phyloP scores from a whole-genome alignment of 2,888 invertebrate species.

The Thera obeliscata region DNA sequence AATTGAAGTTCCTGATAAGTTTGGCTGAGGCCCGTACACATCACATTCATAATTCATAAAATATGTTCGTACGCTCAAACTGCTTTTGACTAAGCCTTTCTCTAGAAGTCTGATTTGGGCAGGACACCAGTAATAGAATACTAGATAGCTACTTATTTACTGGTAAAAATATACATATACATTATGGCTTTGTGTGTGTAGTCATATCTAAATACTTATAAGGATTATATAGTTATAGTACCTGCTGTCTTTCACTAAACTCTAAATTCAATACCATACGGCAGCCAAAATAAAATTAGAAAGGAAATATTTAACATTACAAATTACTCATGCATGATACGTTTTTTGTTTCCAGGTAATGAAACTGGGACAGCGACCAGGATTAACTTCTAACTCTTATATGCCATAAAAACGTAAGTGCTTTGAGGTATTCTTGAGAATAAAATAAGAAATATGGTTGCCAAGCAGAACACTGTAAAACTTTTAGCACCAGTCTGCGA shows the following conservation, averaged over 20 bases:
- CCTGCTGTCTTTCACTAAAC: neutral
- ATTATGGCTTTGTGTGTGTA: too few relatives aligned
- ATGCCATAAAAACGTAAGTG: constrained; percentile 48
- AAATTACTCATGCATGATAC: constrained; percentile 34
- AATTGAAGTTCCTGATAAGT: neutral
- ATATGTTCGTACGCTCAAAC: too few relatives aligned
- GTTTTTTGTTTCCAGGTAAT: constrained; percentile 67
- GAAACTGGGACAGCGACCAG: constrained; percentile 54
- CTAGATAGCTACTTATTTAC: neutral
- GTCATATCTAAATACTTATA: too few relatives aligned
- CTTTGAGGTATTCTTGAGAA: constrained; percentile 36
- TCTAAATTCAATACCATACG: constrained; percentile 7
- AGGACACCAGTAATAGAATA: neutral
- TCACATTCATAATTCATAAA: too few relatives aligned
- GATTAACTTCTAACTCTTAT: constrained; percentile 44
- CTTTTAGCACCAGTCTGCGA: constrained; percentile 28
- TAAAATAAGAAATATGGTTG: neutral
- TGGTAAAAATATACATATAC: neutral
- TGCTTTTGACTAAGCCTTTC: neutral
- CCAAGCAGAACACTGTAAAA: neutral
- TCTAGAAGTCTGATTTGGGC: neutral
- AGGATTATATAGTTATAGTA: too few relatives aligned
- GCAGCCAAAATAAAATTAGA: constrained; percentile 35
- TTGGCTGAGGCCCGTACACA: neutral
- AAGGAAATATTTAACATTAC: constrained; percentile 35